Conservation (phyloP, 2,113 vertebrate genomes). For the Neofelis nebulosa region DNA sequence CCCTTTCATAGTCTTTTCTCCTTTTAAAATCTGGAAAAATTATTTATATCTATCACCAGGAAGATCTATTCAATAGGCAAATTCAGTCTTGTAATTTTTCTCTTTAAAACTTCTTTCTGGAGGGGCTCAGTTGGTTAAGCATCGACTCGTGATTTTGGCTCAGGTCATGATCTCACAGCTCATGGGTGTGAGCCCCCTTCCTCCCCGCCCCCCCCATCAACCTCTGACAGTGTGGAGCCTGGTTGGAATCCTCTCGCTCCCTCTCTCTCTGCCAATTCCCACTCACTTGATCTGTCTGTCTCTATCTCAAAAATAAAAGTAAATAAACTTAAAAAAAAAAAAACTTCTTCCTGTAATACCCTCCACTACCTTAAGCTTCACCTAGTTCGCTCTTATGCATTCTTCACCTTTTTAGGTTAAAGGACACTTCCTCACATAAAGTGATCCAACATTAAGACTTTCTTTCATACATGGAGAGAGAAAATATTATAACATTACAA, state of each 20-base stretch:
- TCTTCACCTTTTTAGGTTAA: not conserved
- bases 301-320: too few relatives aligned
- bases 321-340: too few relatives aligned
- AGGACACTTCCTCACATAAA: not conserved
- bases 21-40: not conserved
- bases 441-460: not conserved
- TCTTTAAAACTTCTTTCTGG: not conserved
- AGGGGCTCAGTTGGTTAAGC: too few relatives aligned
- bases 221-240: too few relatives aligned
- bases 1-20: not conserved
- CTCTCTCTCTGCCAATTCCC: too few relatives aligned
- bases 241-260: too few relatives aligned
- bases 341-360: not conserved
- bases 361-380: not conserved
- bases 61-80: not conserved
- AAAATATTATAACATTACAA: not conserved
- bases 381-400: not conserved
- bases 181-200: too few relatives aligned
- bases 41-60: not conserved
- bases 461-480: not conserved
- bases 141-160: too few relatives aligned
- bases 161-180: too few relatives aligned
- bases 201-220: too few relatives aligned
- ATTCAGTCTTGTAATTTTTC: not conserved
- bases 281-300: too few relatives aligned